These are phyloP conservation scores for Nebria salina DNA, from an alignment of 2,888 invertebrate species.

Conservation along the genomic window DNA sequence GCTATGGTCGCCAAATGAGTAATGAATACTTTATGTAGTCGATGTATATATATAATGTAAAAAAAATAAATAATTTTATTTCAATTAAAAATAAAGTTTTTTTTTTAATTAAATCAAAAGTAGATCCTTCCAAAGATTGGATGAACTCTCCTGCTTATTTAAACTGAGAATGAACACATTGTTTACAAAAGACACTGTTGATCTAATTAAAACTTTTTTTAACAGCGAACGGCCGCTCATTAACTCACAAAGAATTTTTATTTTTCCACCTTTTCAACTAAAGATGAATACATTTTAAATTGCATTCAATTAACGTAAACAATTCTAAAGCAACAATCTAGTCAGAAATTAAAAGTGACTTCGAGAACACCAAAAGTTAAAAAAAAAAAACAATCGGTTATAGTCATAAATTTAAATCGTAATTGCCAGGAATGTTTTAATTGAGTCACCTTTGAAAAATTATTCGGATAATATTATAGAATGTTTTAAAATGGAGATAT, in stretches of 20 bases:
- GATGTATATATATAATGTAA: too few relatives aligned
- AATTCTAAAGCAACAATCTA: not conserved
- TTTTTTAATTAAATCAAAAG: not conserved
- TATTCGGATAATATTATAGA: too few relatives aligned
- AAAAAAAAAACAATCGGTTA: too few relatives aligned
- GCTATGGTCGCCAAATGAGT: too few relatives aligned
- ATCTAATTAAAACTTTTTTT: conserved; percentile 1
- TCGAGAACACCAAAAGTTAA: too few relatives aligned
- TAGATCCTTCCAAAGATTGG: not conserved
- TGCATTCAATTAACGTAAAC: not conserved
- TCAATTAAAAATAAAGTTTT: not conserved
- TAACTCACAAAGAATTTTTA: not conserved
- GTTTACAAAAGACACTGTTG: not conserved
- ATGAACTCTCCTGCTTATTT: not conserved
- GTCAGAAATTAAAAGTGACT: too few relatives aligned
- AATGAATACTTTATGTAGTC: too few relatives aligned
- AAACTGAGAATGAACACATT: not conserved
- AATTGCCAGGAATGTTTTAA: too few relatives aligned
- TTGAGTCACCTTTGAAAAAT: too few relatives aligned
- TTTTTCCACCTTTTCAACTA: not conserved
- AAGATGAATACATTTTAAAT: not conserved
- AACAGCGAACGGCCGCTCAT: not conserved
- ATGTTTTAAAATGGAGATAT: too few relatives aligned
- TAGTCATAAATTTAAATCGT: too few relatives aligned
- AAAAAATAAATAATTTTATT: not conserved